Conservation (phyloP, 1,140 invertebrate species). For the Helicoverpa zea region DNA sequence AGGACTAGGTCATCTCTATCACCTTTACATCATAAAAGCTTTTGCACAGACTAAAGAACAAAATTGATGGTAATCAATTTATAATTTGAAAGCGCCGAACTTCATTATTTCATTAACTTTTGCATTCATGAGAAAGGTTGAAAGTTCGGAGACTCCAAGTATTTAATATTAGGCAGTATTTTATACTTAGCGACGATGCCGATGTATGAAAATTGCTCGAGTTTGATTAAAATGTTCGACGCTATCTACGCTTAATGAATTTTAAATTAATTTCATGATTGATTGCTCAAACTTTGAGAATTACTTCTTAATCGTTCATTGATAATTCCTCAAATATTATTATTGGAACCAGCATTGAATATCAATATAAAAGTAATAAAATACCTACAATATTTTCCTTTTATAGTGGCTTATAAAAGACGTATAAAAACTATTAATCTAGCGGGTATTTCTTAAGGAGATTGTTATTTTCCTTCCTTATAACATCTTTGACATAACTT, state of each 20-base stretch:
- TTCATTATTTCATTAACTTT: slow-evolving; percentile 35
- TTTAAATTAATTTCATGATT: slow-evolving; percentile 8
- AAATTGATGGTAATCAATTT: slow-evolving; percentile 20
- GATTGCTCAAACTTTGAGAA: too few species aligned
- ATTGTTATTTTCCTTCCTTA: slow-evolving; percentile 1
- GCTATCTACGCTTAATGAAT: neutral
- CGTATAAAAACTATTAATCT: slow-evolving; percentile 20
- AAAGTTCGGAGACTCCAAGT: neutral
- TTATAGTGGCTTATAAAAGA: neutral
- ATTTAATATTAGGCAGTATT: neutral
- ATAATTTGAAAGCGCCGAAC: slow-evolving; percentile 19
- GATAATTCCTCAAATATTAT: too few species aligned
- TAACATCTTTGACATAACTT: slow-evolving; percentile 37
- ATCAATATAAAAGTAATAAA: too few species aligned
- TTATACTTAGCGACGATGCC: slow-evolving; percentile 7
- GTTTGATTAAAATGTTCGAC: slow-evolving; percentile 11
- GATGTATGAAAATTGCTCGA: slow-evolving; percentile 5
- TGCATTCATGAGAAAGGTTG: slow-evolving; percentile 16
- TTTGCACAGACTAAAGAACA: neutral
- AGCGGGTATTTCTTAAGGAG: neutral
- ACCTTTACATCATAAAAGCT: neutral
- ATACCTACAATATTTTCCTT: neutral
- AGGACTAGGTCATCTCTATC: neutral
- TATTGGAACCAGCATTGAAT: too few species aligned
- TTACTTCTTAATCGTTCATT: too few species aligned